A percentile compares a stretch with the other conserved stretches of the same genome.
phyloP scores from a whole-genome alignment of 2,113 vertebrate genomes.

The Dasyurus viverrinus region DNA sequence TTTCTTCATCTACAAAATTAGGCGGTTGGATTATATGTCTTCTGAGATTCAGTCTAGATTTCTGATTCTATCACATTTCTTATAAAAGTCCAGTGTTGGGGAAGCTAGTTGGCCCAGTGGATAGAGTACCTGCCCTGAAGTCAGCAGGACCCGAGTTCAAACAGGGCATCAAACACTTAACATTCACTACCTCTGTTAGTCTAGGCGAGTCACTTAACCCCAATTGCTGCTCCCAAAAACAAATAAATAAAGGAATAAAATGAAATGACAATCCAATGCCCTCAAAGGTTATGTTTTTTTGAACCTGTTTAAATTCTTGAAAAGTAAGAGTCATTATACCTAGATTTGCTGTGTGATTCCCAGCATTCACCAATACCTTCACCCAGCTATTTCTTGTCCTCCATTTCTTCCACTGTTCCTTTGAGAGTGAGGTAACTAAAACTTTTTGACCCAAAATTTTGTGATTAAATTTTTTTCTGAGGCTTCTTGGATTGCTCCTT shows the following conservation, averaged over 20 bases:
- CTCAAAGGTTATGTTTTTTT: slow-evolving; percentile 13
- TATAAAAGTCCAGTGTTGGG: neutral
- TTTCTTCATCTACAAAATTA: neutral
- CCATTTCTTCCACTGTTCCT: neutral
- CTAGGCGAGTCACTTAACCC: too few species aligned
- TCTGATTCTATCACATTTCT: slow-evolving; percentile 1
- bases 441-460: neutral
- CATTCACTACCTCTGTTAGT: too few species aligned
- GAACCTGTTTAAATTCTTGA: slow-evolving; percentile 20
- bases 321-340: neutral
- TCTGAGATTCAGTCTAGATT: neutral
- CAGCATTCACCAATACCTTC: neutral
- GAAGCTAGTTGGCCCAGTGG: too few species aligned
- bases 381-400: neutral
- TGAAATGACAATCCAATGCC: neutral
- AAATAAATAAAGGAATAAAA: too few species aligned
- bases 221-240: too few species aligned
- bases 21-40: neutral
- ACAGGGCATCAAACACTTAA: too few species aligned
- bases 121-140: too few species aligned
- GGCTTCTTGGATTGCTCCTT: slow-evolving; percentile 20
- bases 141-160: too few species aligned
- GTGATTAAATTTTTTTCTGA: slow-evolving; percentile 14
- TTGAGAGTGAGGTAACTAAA: slow-evolving; percentile 31
- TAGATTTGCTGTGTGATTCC: slow-evolving; percentile 2